Evolutionary conservation across 2,797 vertebrate species (phyloP), one percentile per base, ranked within the genome.

Genomic region (Onychomys arenicola): DNA sequence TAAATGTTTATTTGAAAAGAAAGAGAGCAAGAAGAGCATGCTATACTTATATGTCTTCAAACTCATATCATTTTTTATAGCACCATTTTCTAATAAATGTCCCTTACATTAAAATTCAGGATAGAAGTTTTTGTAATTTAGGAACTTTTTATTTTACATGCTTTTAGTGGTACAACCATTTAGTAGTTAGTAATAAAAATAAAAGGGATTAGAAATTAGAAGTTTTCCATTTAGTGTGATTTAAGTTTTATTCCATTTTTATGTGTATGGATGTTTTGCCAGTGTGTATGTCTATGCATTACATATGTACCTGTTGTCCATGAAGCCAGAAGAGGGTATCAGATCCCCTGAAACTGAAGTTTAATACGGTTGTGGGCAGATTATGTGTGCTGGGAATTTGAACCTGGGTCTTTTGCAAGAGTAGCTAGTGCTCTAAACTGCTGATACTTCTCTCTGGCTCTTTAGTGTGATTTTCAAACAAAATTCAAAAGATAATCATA

Each of bases 381-480:
- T 49, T 49, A 12, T 86, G 32, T 65, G 32, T 49, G 12, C 21
- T 69, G 43, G 63, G 63, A 69, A 52, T 86, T 86, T 85, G 34
- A 52, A 69, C 43, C 32, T 86, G 32, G 32, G 10, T 84, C 4
- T 67, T 67, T 86, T 69, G 3, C 12, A 52, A 69, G 21, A 67
- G 32, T 34, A 67, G 32, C 29, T 69, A 69, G 21, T 86, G 21
- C 46, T 52, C 8, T 14, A 52, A 86, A 67, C 32, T 69, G 21
- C 6, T 52, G 32, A 69, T 34, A 9, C 16, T 83, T n/a, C 61
- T 69, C 34, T 69, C 27, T 63, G 63, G 57, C 5, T 43, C 25
- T 86, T 67, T 52, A n/a, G 32, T 85, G 32, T 85, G 43, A 16
- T 67, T 83, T 95, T 93, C 76, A 49, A 97, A 55, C 11, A 12